Evolutionary conservation across 1,140 invertebrate species (phyloP).

Genomic region (Bacillus rossius): DNA sequence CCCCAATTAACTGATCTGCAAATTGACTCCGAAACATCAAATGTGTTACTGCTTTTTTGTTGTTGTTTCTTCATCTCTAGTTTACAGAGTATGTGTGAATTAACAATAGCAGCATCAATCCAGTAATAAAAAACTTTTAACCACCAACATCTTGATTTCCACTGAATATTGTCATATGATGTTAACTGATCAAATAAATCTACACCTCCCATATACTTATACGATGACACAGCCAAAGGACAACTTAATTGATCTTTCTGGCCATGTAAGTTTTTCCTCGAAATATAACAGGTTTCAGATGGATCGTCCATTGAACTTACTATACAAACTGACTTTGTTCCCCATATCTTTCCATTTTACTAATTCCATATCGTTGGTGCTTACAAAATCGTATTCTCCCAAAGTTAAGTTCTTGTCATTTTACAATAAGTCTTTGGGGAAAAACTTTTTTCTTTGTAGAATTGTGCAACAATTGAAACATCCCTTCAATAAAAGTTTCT

Average conservation of each 20-base stretch:
- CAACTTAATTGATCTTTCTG: constrained; percentile 14
- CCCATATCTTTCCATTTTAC: constrained; percentile 18
- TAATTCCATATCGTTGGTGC: constrained; percentile 9
- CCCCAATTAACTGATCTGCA: too few relatives aligned
- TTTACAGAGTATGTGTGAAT: constrained; percentile 14
- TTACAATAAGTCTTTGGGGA: constrained; percentile 11
- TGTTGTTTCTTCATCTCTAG: neutral
- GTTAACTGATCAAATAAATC: constrained; percentile 22
- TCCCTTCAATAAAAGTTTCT: constrained; percentile 12
- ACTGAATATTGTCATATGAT: constrained; percentile 10
- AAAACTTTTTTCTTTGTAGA: constrained; percentile 18
- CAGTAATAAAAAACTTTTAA: constrained; percentile 16
- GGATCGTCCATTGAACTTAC: constrained; percentile 9
- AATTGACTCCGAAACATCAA: too few relatives aligned
- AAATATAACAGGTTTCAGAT: constrained; percentile 3
- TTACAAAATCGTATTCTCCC: neutral
- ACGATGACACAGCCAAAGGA: constrained; percentile 14
- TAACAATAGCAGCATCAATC: constrained; percentile 17
- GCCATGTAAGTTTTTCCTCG: constrained; percentile 3
- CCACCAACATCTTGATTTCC: constrained; percentile 21
- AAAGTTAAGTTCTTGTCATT: constrained; percentile 14
- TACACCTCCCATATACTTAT: constrained; percentile 24
- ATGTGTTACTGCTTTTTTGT: neutral
- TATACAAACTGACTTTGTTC: constrained; percentile 14
- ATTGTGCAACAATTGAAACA: constrained; percentile 22